A percentile compares a stretch with the other conserved stretches of the same genome.
Conservation (phyloP, 2,797 vertebrate genomes). For the Lutjanus argentimaculatus region DNA sequence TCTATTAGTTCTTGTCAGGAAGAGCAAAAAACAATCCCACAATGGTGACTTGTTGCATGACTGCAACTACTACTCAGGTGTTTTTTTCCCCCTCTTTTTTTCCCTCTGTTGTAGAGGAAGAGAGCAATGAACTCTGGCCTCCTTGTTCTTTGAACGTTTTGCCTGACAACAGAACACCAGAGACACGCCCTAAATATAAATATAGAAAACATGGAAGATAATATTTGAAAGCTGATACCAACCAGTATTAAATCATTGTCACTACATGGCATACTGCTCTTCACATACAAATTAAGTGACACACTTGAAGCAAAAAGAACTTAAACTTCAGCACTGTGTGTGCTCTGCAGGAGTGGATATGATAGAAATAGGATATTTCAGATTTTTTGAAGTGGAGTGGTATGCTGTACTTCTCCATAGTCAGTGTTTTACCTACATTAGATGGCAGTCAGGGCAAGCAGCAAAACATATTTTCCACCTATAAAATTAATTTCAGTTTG, state of each 20-base stretch:
- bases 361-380: too few relatives aligned
- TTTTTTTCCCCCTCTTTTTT: too few relatives aligned
- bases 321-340: too few relatives aligned
- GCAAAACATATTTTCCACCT: too few relatives aligned
- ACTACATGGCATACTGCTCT: neutral
- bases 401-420: too few relatives aligned
- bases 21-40: neutral
- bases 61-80: neutral
- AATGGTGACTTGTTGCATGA: neutral
- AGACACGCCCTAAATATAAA: neutral
- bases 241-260: neutral
- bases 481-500: too few relatives aligned
- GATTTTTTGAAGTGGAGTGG: too few relatives aligned
- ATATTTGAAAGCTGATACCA: neutral
- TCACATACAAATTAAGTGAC: neutral
- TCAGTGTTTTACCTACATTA: too few relatives aligned
- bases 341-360: too few relatives aligned
- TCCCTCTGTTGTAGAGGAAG: neutral
- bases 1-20: neutral
- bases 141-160: neutral
- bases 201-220: neutral
- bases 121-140: slow-evolving; percentile 1
- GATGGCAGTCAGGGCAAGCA: too few relatives aligned
- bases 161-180: slow-evolving; percentile 3
- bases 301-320: too few relatives aligned